Conservation (phyloP, 1,140 invertebrate species). For the Apis laboriosa region DNA sequence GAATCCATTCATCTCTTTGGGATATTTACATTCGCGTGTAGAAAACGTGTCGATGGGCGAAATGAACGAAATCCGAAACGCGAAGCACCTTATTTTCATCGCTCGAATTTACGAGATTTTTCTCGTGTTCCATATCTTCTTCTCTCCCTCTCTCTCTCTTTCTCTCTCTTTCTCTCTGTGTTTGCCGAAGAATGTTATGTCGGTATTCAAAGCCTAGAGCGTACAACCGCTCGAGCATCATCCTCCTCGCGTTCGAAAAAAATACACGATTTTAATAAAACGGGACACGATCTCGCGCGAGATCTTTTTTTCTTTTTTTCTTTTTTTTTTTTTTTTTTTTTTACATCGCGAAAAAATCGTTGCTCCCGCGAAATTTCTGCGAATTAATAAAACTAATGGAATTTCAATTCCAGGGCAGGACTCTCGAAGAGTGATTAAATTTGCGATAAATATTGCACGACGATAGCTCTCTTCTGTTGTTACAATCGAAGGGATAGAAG, state of each 20-base stretch:
- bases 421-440: background rate
- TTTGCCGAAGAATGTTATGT: background rate
- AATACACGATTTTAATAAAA: background rate
- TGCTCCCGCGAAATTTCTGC: background rate
- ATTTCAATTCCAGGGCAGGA: background rate
- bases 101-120: background rate
- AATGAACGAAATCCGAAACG: background rate
- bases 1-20: background rate
- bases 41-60: background rate
- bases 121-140: background rate
- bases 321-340: too few relatives aligned
- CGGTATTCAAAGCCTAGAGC: background rate
- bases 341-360: background rate
- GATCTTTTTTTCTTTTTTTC: background rate
- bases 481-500: background rate
- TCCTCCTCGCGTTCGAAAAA: background rate
- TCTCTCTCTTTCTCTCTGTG: background rate
- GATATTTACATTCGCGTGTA: background rate
- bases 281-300: background rate
- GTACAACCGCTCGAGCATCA: background rate
- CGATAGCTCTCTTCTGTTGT: background rate
- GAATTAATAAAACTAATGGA: conserved; percentile 22
- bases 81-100: background rate
- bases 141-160: background rate
- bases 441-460: background rate